Percentiles rank a stretch among this genome's conserved stretches.
Evolutionary conservation across 2,113 vertebrate species (phyloP).

Genomic region (Tachysurus vachellii): DNA sequence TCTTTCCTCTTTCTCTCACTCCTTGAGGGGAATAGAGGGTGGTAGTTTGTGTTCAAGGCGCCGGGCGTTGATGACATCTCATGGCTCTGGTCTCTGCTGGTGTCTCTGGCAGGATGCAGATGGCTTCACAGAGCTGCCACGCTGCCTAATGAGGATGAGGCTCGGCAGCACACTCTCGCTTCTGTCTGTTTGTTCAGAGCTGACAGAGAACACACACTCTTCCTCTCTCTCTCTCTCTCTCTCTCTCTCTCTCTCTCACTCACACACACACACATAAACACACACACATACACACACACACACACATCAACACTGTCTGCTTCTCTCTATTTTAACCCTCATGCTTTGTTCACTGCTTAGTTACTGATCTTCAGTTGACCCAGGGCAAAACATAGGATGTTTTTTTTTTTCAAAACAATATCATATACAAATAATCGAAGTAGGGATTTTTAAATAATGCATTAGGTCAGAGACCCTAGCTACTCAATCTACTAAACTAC

Average conservation of each 20-base stretch:
- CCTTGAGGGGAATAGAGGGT: conserved; percentile 57
- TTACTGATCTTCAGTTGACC: not conserved
- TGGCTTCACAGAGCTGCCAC: conserved; percentile 69
- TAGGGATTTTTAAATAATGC: not conserved
- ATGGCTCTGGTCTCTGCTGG: conserved; percentile 72
- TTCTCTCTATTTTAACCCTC: not conserved
- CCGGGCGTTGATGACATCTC: conserved; percentile 65
- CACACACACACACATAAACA: not conserved
- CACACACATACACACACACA: not conserved
- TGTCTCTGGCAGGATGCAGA: conserved; percentile 71
- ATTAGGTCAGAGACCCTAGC: not conserved
- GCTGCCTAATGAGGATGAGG: conserved; percentile 50
- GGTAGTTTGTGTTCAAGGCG: conserved; percentile 64
- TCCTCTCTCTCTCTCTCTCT: not conserved
- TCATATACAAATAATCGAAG: not conserved
- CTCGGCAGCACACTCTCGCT: conserved; percentile 23
- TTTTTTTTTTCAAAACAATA: not conserved
- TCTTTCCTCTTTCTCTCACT: conserved; percentile 49
- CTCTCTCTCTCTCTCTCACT: not conserved
- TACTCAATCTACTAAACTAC: not conserved
- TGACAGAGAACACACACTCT: conserved; percentile 29
- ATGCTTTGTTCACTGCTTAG: conserved; percentile 8
- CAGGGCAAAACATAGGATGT: not conserved
- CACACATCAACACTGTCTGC: not conserved
- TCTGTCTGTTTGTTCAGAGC: conserved; percentile 41